Base-by-base conservation (phyloP, 1,140 invertebrate species). In the Adoxophyes honmai region DNA sequence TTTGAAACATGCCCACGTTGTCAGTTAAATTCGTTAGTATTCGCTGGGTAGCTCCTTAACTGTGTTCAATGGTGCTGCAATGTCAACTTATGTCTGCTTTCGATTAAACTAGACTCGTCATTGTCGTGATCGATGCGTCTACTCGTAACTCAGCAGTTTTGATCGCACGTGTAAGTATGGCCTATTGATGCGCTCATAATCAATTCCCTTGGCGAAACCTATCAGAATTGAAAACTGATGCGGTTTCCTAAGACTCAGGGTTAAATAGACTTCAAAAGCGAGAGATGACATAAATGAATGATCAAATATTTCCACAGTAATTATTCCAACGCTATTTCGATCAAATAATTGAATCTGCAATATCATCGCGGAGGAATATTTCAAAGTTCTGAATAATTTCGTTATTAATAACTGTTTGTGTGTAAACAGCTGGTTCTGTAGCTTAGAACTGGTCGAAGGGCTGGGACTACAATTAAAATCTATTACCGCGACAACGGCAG, bases 131-230 rank as follows among this genome's bases (percentile, higher is more conserved):
- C 65, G 82, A 86, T 86, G 78, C 69, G 2, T 79, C 68, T 78
- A n/a, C n/a, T n/a, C n/a, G n/a, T n/a, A 81, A 77, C 72, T 83
- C 80, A 83, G 80, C 80, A 78, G 69, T 81, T 80, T 81, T 69
- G 76, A 77, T 75, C 71, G 70, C 66, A 67, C 65, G 63, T 28
- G 21, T 28, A 28, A n/a, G n/a, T n/a, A n/a, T n/a, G n/a, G 2
- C 21, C 21, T 28, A 28, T 28, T 28, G 21, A 28, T 28, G 21
- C 21, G 21, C 21, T 28, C 2, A 28, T 28, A 28, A 28, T 3
- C 21, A 28, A 28, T 28, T 28, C 21, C 21, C n/a, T n/a, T n/a
- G n/a, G 6, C 2, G 21, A 28, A 28, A 28, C 2, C 21, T 28
- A 28, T 28, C 2, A 2, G 21, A 28, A 28, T 28, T 28, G 6